Evolutionary conservation across 2,888 invertebrate species (phyloP).

Genomic region (Noctua janthe): DNA sequence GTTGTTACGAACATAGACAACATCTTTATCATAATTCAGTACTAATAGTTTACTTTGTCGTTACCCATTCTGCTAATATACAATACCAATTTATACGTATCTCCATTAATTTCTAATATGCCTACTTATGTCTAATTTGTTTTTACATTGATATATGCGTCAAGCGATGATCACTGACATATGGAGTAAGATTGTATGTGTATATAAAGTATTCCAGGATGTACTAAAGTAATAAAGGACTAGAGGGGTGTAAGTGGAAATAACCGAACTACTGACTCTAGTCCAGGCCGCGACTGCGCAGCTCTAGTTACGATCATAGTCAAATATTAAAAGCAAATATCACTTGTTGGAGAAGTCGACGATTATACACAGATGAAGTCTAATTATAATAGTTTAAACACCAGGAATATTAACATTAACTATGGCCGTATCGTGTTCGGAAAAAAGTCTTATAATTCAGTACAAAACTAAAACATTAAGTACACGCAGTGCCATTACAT

Average conservation of each 20-base stretch:
- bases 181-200: constrained; percentile 62
- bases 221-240: constrained; percentile 72
- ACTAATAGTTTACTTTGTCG: constrained; percentile 76
- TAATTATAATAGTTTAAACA: constrained; percentile 3
- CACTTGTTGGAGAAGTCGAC: constrained; percentile 71
- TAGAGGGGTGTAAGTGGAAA: constrained; percentile 67
- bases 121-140: constrained; percentile 85
- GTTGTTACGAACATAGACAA: constrained; percentile 75
- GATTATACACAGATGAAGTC: constrained; percentile 53
- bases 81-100: constrained; percentile 82
- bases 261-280: constrained; percentile 59
- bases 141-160: constrained; percentile 77
- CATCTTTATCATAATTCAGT: constrained; percentile 80
- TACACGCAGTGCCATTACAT: constrained; percentile 23
- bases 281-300: constrained; percentile 56
- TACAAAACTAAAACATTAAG: constrained; percentile 41
- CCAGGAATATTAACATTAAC: constrained; percentile 31
- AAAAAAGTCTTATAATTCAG: constrained; percentile 30
- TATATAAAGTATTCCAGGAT: constrained; percentile 66
- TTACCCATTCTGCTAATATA: constrained; percentile 82
- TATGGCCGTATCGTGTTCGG: constrained; percentile 33
- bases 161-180: constrained; percentile 70
- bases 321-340: constrained; percentile 78
- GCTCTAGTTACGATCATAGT: constrained; percentile 66
- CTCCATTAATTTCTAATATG: constrained; percentile 77